Percentiles rank a stretch among this genome's conserved stretches.
These are phyloP conservation scores for Notiomystis cincta DNA, from an alignment of 2,113 vertebrate genomes.

Conservation along the genomic window DNA sequence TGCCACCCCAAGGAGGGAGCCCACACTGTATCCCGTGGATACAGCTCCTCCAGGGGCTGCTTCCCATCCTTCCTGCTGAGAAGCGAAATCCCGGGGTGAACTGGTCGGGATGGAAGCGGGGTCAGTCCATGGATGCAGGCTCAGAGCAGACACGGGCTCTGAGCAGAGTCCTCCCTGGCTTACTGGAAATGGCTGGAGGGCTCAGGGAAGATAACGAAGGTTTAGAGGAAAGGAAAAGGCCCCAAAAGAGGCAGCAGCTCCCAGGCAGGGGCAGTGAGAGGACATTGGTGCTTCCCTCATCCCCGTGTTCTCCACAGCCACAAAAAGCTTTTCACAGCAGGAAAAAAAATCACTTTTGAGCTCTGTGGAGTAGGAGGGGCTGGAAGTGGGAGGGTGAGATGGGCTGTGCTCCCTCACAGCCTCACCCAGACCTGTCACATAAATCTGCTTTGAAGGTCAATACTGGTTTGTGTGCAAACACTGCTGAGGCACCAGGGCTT, in stretches of 20 bases:
- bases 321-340: not conserved
- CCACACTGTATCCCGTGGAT: not conserved
- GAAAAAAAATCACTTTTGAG: not conserved
- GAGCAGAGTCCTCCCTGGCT: not conserved
- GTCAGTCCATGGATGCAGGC: not conserved
- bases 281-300: not conserved
- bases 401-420: not conserved
- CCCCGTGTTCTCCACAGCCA: not conserved
- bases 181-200: not conserved
- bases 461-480: not conserved
- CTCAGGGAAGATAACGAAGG: not conserved
- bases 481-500: not conserved
- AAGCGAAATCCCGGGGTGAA: not conserved
- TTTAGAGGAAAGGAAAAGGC: not conserved
- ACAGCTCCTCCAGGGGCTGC: not conserved
- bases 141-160: not conserved
- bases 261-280: not conserved
- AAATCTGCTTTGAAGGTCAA: rapidly evolving
- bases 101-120: too few species aligned
- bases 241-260: not conserved
- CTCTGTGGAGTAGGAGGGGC: rapidly evolving
- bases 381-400: not conserved
- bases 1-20: conserved; percentile 33
- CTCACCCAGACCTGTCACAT: rapidly evolving
- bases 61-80: rapidly evolving